Conservation (phyloP, 2,888 invertebrate genomes). For the Cyrtodaria siliqua region DNA sequence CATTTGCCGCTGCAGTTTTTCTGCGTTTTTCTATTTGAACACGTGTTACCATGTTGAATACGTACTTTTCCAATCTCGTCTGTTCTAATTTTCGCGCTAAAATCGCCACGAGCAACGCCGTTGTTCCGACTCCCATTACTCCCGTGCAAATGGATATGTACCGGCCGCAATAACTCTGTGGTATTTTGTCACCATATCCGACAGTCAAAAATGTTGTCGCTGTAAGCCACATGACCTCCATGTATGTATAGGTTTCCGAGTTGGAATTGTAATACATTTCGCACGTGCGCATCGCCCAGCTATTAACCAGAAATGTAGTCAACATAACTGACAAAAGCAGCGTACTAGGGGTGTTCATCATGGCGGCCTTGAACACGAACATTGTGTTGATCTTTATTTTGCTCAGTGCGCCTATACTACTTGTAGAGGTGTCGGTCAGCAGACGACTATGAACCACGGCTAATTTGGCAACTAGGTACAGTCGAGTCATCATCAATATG, state of each 20-base stretch:
- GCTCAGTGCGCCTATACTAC: slow-evolving; percentile 77
- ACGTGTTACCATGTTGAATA: slow-evolving; percentile 76
- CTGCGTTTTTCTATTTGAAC: slow-evolving; percentile 74
- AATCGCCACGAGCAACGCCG: slow-evolving; percentile 78
- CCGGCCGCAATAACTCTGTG: slow-evolving; percentile 79
- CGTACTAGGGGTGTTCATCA: slow-evolving; percentile 72
- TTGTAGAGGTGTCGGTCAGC: slow-evolving; percentile 75
- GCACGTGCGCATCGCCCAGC: slow-evolving; percentile 81
- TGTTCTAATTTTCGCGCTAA: slow-evolving; percentile 78
- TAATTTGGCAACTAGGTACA: slow-evolving; percentile 79
- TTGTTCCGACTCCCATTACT: slow-evolving; percentile 76
- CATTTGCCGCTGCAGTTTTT: slow-evolving; percentile 76
- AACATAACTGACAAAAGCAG: slow-evolving; percentile 74
- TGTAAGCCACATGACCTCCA: slow-evolving; percentile 79
- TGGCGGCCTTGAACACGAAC: slow-evolving; percentile 80
- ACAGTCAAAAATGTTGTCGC: slow-evolving; percentile 80
- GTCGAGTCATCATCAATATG: slow-evolving; percentile 76
- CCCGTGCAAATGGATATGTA: slow-evolving; percentile 77
- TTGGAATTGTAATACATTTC: slow-evolving; percentile 75
- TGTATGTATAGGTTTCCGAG: slow-evolving; percentile 64
- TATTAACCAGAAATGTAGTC: slow-evolving; percentile 73
- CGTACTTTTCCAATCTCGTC: slow-evolving; percentile 75
- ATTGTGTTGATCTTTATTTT: slow-evolving; percentile 78
- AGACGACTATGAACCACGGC: slow-evolving; percentile 78
- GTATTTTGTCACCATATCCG: slow-evolving; percentile 79